Evolutionary conservation across 2,888 invertebrate genomes (phyloP).

Genomic region (Idaea dimidiata): DNA sequence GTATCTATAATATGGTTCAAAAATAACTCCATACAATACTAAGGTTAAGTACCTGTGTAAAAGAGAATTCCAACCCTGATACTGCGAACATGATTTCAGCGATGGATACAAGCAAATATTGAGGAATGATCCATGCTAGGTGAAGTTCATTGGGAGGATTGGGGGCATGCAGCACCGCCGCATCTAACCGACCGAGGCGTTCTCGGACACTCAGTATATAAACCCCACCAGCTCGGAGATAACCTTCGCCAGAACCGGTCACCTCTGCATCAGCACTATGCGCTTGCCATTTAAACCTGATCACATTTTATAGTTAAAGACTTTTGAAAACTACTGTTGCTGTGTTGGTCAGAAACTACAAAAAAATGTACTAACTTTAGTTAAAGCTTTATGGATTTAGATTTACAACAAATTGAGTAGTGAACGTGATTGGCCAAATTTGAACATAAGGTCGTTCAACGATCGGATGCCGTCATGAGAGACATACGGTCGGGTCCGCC

Average conservation of each 20-base stretch:
- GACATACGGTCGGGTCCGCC: no score
- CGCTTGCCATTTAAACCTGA: constrained; percentile 64
- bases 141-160: constrained; percentile 84
- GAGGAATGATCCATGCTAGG: constrained; percentile 88
- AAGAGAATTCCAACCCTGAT: constrained; percentile 91
- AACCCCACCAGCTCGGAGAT: constrained; percentile 70
- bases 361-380: no score
- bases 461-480: no score
- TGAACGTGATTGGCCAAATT: no score
- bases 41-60: constrained; percentile 82
- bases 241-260: constrained; percentile 58
- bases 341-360: no score
- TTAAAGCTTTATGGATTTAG: no score
- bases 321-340: not conserved
- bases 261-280: constrained; percentile 52
- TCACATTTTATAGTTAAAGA: not conserved
- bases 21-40: no score
- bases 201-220: constrained; percentile 80
- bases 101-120: constrained; percentile 88
- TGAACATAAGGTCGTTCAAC: no score
- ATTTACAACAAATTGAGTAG: no score
- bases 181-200: constrained; percentile 74
- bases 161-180: constrained; percentile 80
- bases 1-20: no score
- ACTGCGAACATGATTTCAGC: constrained; percentile 92